phyloP scores from a whole-genome alignment of 2,113 vertebrate species.

The Gadus chalcogrammus region DNA sequence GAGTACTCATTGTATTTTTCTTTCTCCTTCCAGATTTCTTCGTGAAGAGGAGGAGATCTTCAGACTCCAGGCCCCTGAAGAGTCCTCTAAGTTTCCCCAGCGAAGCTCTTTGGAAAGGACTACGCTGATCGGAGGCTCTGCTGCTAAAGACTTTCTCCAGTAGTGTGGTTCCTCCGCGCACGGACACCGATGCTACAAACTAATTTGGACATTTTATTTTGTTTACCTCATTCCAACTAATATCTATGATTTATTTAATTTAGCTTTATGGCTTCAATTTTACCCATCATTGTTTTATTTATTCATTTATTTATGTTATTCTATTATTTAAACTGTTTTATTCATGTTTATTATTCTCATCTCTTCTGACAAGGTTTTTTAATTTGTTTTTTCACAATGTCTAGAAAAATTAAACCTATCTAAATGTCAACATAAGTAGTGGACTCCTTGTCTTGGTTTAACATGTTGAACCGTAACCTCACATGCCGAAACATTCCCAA shows the following conservation, averaged over 20 bases:
- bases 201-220: slow-evolving; percentile 30
- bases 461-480: neutral
- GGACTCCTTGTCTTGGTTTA: neutral
- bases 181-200: too few relatives aligned
- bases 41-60: slow-evolving; percentile 72
- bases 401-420: neutral
- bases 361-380: neutral
- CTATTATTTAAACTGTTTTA: neutral
- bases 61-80: slow-evolving; percentile 61
- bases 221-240: slow-evolving; percentile 32
- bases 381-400: neutral
- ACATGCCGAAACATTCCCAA: too few relatives aligned
- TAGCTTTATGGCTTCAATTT: slow-evolving; percentile 7
- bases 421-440: neutral
- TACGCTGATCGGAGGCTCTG: slow-evolving; percentile 64
- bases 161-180: too few relatives aligned
- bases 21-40: slow-evolving; percentile 76
- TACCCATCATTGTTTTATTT: slow-evolving; percentile 18
- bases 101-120: slow-evolving; percentile 77
- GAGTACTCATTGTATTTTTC: neutral
- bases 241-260: slow-evolving; percentile 40
- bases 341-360: neutral
- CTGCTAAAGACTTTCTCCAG: neutral
- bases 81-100: slow-evolving; percentile 35
- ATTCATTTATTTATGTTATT: neutral